A percentile compares a stretch with the other conserved stretches of the same genome.
These are phyloP conservation scores for Neomicropteryx cornuta DNA, from an alignment of 1,140 invertebrate species.

Conservation along the genomic window DNA sequence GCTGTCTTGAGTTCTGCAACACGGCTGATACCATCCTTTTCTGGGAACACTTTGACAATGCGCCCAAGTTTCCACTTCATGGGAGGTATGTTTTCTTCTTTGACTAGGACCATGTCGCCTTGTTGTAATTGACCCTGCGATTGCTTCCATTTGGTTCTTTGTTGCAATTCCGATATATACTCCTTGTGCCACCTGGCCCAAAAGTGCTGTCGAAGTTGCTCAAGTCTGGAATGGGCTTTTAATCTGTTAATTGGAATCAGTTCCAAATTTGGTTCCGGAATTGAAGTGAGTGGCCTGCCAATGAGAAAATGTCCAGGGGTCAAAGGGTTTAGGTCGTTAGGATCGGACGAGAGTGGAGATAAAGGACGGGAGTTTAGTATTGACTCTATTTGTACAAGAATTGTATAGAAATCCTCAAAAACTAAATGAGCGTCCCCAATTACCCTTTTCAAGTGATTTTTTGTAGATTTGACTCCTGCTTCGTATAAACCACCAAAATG, in stretches of 20 bases:
- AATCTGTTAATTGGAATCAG: constrained; percentile 1
- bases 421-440: constrained; percentile 14
- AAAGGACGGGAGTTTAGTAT: constrained; percentile 21
- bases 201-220: constrained; percentile 15
- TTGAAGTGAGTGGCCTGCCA: constrained; percentile 14
- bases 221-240: constrained; percentile 1
- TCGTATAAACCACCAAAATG: constrained; percentile 23
- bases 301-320: constrained; percentile 30
- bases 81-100: constrained; percentile 22
- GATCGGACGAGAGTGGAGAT: constrained; percentile 15
- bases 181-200: constrained; percentile 17
- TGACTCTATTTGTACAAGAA: constrained; percentile 14
- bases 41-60: constrained; percentile 9
- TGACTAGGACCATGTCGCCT: constrained; percentile 21
- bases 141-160: constrained; percentile 17
- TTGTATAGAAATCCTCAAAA: constrained; percentile 13
- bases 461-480: constrained; percentile 16
- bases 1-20: constrained; percentile 13
- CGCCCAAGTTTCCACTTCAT: constrained; percentile 20
- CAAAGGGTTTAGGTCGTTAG: constrained; percentile 16
- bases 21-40: constrained; percentile 13
- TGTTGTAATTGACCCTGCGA: constrained; percentile 10
- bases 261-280: constrained; percentile 10
- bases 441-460: constrained; percentile 17
- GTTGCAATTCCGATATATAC: constrained; percentile 15